Conservation (phyloP, 2,888 invertebrate genomes). For the Entomobrya multifasciata region DNA sequence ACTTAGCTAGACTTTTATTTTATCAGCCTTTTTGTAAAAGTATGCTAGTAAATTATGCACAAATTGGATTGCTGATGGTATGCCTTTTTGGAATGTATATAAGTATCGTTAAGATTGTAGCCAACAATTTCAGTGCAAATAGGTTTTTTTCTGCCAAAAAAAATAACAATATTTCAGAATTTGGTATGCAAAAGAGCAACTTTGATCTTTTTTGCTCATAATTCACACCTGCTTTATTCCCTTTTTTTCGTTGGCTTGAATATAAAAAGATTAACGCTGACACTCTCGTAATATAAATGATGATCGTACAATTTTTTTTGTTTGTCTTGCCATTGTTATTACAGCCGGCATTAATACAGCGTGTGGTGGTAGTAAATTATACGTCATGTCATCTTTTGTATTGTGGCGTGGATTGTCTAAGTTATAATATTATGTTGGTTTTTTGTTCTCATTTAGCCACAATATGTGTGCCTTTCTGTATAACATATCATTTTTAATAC, state of each 20-base stretch:
- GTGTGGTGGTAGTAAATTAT: too few species aligned
- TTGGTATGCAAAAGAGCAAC: conserved; percentile 12
- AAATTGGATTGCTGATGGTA: conserved; percentile 14
- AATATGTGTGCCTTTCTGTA: too few species aligned
- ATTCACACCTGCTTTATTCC: conserved; percentile 38
- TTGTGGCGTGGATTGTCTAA: conserved; percentile 33
- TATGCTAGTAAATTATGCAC: not conserved
- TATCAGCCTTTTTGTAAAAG: not conserved
- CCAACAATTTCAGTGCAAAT: not conserved
- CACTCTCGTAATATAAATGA: not conserved
- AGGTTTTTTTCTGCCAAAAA: conserved; percentile 32
- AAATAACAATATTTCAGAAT: not conserved
- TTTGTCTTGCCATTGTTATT: not conserved
- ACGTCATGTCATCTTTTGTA: conserved; percentile 19
- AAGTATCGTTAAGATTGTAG: too few species aligned
- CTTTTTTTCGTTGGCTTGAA: not conserved
- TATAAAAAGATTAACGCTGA: not conserved
- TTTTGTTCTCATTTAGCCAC: conserved; percentile 1
- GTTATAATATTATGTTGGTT: conserved; percentile 2
- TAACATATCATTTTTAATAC: too few species aligned
- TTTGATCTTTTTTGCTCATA: conserved; percentile 27
- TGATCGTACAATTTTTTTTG: not conserved
- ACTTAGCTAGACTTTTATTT: conserved; percentile 4
- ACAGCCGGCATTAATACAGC: not conserved
- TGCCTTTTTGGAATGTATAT: too few species aligned